These are phyloP conservation scores for Junonia oenone DNA, from an alignment of 2,888 invertebrate species.

Conservation along the genomic window DNA sequence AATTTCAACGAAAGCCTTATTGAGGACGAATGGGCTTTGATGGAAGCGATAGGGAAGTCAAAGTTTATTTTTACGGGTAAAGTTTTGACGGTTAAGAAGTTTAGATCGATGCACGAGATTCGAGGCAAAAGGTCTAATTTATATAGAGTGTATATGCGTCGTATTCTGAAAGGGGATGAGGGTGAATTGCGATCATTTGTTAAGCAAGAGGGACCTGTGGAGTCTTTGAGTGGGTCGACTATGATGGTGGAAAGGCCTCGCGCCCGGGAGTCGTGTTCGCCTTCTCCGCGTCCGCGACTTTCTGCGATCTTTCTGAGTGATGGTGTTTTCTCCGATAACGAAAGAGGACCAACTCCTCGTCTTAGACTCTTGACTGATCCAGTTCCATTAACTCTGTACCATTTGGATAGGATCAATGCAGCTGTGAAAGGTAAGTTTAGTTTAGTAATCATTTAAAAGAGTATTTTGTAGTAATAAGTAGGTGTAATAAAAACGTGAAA, in stretches of 20 bases:
- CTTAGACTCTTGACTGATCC: slow-evolving; percentile 67
- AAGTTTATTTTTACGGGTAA: slow-evolving; percentile 76
- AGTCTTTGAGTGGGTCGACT: slow-evolving; percentile 61
- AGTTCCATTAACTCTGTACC: slow-evolving; percentile 74
- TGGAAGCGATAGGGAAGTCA: slow-evolving; percentile 71
- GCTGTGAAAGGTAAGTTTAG: slow-evolving; percentile 71
- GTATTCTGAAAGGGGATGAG: slow-evolving; percentile 68
- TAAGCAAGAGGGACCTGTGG: slow-evolving; percentile 54
- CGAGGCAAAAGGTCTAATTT: slow-evolving; percentile 60
- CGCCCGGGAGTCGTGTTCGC: slow-evolving; percentile 60
- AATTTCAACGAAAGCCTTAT: slow-evolving; percentile 74
- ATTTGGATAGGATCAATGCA: slow-evolving; percentile 74
- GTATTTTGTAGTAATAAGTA: too few relatives aligned
- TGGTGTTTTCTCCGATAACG: slow-evolving; percentile 45
- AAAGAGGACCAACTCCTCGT: slow-evolving; percentile 50
- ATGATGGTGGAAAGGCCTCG: slow-evolving; percentile 56
- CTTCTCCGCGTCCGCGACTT: slow-evolving; percentile 64
- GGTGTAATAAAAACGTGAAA: too few relatives aligned
- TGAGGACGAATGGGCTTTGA: slow-evolving; percentile 72
- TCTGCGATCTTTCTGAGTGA: slow-evolving; percentile 72
- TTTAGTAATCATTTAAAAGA: neutral
- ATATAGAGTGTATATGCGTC: slow-evolving; percentile 66
- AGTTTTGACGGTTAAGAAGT: slow-evolving; percentile 68
- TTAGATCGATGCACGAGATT: slow-evolving; percentile 47
- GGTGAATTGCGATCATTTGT: slow-evolving; percentile 56